Evolutionary conservation across 2,888 invertebrate genomes (phyloP).

Genomic region (Drosophila nigricruria): DNA sequence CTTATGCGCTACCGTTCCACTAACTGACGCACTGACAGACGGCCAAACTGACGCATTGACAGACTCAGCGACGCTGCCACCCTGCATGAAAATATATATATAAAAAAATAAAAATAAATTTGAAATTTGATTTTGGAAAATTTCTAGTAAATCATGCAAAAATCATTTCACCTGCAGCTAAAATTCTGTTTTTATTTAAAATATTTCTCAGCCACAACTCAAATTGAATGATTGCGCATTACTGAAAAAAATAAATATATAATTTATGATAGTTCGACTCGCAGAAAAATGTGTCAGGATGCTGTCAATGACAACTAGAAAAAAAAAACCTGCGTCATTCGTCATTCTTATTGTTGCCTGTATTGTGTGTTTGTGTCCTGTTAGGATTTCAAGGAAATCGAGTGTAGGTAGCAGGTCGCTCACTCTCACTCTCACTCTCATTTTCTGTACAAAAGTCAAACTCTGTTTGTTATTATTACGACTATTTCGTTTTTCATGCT

Average conservation of each 20-base stretch:
- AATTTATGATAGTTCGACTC: conserved; percentile 70
- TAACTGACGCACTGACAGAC: conserved; percentile 35
- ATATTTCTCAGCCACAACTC: conserved; percentile 5
- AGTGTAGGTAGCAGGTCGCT: conserved; percentile 31
- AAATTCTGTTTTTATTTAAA: neutral
- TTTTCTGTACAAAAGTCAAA: conserved; percentile 59
- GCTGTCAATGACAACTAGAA: conserved; percentile 71
- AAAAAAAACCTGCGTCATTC: conserved; percentile 62
- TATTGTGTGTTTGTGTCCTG: conserved; percentile 22
- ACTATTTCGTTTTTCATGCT: conserved; percentile 30
- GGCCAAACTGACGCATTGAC: conserved; percentile 44
- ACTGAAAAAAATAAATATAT: conserved; percentile 52
- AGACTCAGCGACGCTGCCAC: conserved; percentile 27
- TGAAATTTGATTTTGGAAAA: conserved; percentile 14
- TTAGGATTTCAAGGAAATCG: conserved; percentile 59
- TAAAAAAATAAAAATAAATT: conserved; percentile 17
- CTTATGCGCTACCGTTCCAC: conserved; percentile 36
- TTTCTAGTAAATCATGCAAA: conserved; percentile 56
- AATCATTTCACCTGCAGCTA: conserved; percentile 41
- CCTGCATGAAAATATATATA: conserved; percentile 24
- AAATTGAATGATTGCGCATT: conserved; percentile 64
- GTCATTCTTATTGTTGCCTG: conserved; percentile 70
- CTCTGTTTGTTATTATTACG: conserved; percentile 68
- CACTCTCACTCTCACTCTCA: neutral
- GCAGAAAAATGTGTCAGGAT: conserved; percentile 50